Base-by-base conservation (phyloP, 2,888 invertebrate genomes). In the Tenthredo scrophulariae region DNA sequence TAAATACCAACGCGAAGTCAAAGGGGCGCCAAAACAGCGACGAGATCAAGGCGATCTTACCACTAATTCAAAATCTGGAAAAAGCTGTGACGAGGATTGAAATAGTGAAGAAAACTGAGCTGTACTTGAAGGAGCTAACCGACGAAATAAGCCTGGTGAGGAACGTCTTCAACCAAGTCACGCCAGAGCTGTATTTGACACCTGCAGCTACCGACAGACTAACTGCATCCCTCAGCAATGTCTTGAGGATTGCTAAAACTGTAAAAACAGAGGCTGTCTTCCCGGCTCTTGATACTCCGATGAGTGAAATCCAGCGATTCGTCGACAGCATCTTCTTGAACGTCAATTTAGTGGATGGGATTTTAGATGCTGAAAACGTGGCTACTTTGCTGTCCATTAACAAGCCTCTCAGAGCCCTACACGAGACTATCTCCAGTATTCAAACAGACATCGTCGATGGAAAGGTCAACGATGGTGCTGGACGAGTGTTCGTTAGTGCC, bases 311-410 rank as follows among this genome's bases (percentile, higher is more conserved):
- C 40, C 54, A 85, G 18, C 18, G 40, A 54, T 85, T 85, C 40
- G 85, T 85, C 5, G 85, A 85, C 50, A 58, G 82, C 37, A 46
- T 85, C 1, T 80, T 85, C 58, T 29, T 43, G 40, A 85, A 85
- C 10, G 80, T 85, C 0, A 82, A 82, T 82, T 40, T 85, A 7
- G 29, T 50, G 18, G 70, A 85, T 50, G 85, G 72, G 1, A 26
- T 37, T 0, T 43, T 85, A 6, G 86, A 85, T 26, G 87, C 85
- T 1, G 62, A 65, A 13, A 26, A 84, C 5, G 40, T 89, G 5
- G 86, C 88, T 37, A 85, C 79, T 0, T n/a, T 90, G 43, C 43
- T 75, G 9, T 85, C 62, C 15, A 67, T 90, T 15, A 86, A 89
- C 65, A 85, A 84, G 43, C 88, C 87, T 79, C 80, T 90, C 3